Evolutionary conservation across 2,888 invertebrate species (phyloP).

Genomic region (Cybosia mesomella): DNA sequence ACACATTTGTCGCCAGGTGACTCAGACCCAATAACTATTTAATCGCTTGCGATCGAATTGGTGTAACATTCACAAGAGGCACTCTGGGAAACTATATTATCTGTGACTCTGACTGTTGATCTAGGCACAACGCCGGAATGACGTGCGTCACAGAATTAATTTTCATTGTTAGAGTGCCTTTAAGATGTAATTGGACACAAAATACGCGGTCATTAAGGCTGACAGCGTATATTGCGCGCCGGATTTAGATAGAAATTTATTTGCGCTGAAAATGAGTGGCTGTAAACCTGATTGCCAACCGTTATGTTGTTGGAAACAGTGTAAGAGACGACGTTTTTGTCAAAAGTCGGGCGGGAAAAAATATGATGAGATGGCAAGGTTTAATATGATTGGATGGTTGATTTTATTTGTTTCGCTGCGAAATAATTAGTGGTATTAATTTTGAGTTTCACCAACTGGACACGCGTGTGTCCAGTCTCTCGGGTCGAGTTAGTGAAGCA

Average conservation of each 20-base stretch:
- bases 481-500: too few relatives aligned
- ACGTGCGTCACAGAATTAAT: slow-evolving; percentile 39
- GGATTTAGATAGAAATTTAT: slow-evolving; percentile 71
- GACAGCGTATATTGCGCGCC: slow-evolving; percentile 41
- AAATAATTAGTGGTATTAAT: too few relatives aligned
- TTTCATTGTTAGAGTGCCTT: slow-evolving; percentile 55
- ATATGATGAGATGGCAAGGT: neutral
- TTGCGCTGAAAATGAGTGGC: slow-evolving; percentile 42
- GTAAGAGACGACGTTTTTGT: slow-evolving; percentile 81
- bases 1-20: too few relatives aligned
- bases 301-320: neutral
- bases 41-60: too few relatives aligned
- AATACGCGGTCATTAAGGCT: slow-evolving; percentile 63
- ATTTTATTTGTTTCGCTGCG: neutral
- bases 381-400: slow-evolving; percentile 5
- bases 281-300: slow-evolving; percentile 16
- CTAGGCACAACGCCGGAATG: neutral
- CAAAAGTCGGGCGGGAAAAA: neutral
- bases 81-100: neutral
- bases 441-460: too few relatives aligned
- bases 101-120: too few relatives aligned
- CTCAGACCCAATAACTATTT: too few relatives aligned
- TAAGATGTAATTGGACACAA: slow-evolving; percentile 62
- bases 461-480: too few relatives aligned
- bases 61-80: neutral